Evolutionary conservation across 1,140 invertebrate species (phyloP), one percentile per base, ranked within the genome.

Genomic region (Bombus polaris): DNA sequence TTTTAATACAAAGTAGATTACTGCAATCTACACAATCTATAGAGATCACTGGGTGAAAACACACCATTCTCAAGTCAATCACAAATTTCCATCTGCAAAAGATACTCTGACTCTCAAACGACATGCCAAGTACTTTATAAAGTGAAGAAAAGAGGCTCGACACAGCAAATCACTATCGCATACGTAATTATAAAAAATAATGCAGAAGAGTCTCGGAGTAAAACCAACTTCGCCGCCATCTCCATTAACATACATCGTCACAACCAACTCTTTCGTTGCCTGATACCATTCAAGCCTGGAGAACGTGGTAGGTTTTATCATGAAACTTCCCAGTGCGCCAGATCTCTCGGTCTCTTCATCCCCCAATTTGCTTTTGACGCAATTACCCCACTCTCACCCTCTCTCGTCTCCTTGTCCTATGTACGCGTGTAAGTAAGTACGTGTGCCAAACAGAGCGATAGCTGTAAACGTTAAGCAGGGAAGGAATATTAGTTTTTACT

Each of bases 401-500:
- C 65, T 28, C 12, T 10, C 15, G 25, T 12, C 37, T 15, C 18
- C 12, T 35, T 22, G 15, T 35, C 18, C 8, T 39, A 53, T 53
- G 47, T 53, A 53, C 18, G 47, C 47, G 47, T 53, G 47, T 53
- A 53, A 22, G 47, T 53, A 53, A 53, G 9, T 13, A 28, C 32
- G n/a, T 32, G 32, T 25, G 77, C 66, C 66, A 70, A 85, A 72
- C 68, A 80, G 53, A 80, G 76, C 83, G 66, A 80, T 85, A 80
- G 76, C 83, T 53, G 76, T 62, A 53, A 65, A 53, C 68, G 77
- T 80, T 79, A 72, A 77, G 53, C 47, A 66, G 9, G 8, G 28
- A 13, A 65, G 57, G 74, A 59, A 72, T 62, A 80, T 85, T 85
- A 85, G 83, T 85, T 85, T 85, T 85, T 85, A 85, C 68, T 85